Percentiles rank a stretch among this genome's conserved stretches.
Evolutionary conservation across 2,797 vertebrate genomes (phyloP).

Genomic region (Zenarchopterus dispar): DNA sequence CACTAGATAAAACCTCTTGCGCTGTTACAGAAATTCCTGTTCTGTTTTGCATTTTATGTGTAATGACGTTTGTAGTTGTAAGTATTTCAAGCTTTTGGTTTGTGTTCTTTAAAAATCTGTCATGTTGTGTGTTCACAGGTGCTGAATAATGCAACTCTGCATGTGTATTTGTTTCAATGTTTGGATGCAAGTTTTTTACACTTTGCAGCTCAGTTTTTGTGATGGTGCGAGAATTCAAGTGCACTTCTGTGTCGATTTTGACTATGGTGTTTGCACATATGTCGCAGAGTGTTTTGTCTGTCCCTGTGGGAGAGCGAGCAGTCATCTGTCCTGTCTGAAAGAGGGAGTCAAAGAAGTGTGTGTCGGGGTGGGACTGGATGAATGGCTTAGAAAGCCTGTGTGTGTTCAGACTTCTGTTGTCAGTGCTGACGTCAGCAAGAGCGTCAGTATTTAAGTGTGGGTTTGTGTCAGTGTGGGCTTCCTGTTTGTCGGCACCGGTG

Average conservation of each 20-base stretch:
- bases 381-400: neutral
- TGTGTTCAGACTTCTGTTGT: neutral
- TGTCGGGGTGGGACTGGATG: neutral
- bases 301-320: neutral
- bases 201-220: neutral
- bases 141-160: neutral
- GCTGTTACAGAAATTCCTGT: neutral
- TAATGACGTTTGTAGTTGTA: neutral
- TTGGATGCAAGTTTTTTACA: neutral
- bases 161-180: neutral
- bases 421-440: neutral
- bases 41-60: neutral
- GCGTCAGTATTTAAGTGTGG: neutral
- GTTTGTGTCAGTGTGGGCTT: slow-evolving; percentile 19
- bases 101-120: neutral
- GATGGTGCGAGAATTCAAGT: neutral
- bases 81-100: slow-evolving; percentile 5
- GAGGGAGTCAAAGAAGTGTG: neutral
- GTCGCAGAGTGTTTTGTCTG: slow-evolving; percentile 4
- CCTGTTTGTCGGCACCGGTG: slow-evolving; percentile 28
- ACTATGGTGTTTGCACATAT: neutral
- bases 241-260: neutral
- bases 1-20: neutral
- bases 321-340: neutral
- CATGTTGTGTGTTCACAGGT: neutral